phyloP scores from a whole-genome alignment of 2,888 invertebrate species.

The Fabriciana adippe region DNA sequence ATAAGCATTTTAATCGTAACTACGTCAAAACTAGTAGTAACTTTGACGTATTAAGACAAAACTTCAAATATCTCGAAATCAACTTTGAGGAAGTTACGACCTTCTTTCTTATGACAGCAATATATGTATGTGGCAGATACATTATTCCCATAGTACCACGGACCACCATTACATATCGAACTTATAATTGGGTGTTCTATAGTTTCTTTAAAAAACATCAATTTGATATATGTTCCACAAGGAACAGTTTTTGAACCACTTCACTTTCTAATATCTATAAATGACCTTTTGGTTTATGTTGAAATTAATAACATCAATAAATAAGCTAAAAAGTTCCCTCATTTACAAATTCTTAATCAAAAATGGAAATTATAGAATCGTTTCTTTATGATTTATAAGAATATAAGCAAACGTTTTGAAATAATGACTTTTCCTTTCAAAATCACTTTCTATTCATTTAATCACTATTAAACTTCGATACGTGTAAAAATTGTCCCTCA shows the following conservation, averaged over 20 bases:
- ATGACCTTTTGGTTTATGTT: conserved; percentile 1
- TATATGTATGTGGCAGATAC: neutral
- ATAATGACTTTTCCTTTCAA: conserved; percentile 20
- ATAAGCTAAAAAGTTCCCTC: conserved; percentile 1
- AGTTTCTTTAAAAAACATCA: too few relatives aligned
- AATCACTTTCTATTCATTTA: conserved; percentile 21
- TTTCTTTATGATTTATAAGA: neutral
- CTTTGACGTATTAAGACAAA: too few relatives aligned
- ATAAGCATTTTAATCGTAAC: too few relatives aligned
- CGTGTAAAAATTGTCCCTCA: conserved; percentile 18
- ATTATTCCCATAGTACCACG: neutral
- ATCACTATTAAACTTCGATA: conserved; percentile 20
- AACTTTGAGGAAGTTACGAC: too few relatives aligned
- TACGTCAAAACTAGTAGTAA: too few relatives aligned
- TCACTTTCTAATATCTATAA: conserved; percentile 13
- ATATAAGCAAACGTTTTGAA: neutral
- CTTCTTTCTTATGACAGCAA: too few relatives aligned
- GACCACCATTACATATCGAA: too few relatives aligned
- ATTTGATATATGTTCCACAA: conserved; percentile 1
- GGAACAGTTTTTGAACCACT: conserved; percentile 4
- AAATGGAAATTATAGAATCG: conserved; percentile 2
- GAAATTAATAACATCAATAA: neutral
- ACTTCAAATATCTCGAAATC: too few relatives aligned
- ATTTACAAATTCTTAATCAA: neutral
- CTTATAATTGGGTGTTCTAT: too few relatives aligned